A percentile compares a stretch with the other conserved stretches of the same genome.
Conservation (phyloP, 2,113 vertebrate genomes). For the Rhadina sibilatrix region DNA sequence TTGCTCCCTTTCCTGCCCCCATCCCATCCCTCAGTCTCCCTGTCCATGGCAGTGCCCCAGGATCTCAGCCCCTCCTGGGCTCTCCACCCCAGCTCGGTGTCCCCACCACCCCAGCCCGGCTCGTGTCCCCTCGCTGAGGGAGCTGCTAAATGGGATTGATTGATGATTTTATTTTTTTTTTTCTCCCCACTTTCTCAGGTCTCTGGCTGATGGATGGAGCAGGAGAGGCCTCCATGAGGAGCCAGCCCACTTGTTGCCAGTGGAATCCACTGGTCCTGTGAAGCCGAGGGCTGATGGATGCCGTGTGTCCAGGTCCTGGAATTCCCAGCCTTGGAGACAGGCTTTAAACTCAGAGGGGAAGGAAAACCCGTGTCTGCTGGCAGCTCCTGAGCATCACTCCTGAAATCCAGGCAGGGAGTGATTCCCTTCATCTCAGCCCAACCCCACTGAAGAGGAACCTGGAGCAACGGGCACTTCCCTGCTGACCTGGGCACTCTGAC, state of each 20-base stretch:
- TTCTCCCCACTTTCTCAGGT: not conserved
- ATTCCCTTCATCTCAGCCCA: not conserved
- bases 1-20: not conserved
- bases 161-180: too few species aligned
- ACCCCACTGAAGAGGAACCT: not conserved
- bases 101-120: too few species aligned
- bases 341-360: not conserved
- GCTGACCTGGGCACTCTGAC: not conserved
- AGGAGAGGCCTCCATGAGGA: not conserved
- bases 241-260: not conserved
- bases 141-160: not conserved
- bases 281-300: not conserved
- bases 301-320: rapidly evolving
- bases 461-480: not conserved
- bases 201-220: not conserved
- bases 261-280: not conserved
- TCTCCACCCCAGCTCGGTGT: not conserved
- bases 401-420: not conserved
- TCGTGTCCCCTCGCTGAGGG: not conserved
- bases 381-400: not conserved
- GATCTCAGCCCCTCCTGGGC: not conserved
- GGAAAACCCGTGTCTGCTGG: not conserved
- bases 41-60: rapidly evolving
- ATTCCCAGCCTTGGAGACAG: not conserved
- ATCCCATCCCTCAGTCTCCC: rapidly evolving